A percentile compares a stretch with the other conserved stretches of the same genome.
These are phyloP conservation scores for Melanostoma scalare DNA, from an alignment of 2,888 invertebrate species.

Conservation along the genomic window DNA sequence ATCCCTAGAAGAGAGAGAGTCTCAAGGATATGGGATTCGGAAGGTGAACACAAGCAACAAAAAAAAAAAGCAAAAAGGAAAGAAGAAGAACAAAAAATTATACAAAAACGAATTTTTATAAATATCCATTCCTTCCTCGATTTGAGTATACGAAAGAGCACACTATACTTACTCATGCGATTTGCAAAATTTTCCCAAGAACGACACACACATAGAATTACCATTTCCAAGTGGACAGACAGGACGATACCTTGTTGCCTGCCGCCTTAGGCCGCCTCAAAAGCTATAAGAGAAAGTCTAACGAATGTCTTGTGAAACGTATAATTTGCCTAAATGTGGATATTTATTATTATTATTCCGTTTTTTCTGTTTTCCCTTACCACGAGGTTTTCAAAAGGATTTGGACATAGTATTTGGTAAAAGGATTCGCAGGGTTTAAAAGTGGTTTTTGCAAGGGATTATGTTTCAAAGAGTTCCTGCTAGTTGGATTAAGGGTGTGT, in stretches of 20 bases:
- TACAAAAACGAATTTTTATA: constrained; percentile 50
- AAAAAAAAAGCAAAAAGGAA: not conserved
- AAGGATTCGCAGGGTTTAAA: constrained; percentile 43
- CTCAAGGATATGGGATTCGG: constrained; percentile 52
- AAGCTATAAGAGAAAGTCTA: constrained; percentile 40
- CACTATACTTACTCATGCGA: constrained; percentile 66
- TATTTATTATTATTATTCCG: constrained; percentile 79
- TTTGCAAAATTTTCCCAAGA: constrained; percentile 42
- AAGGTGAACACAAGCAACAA: not conserved
- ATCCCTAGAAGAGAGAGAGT: constrained; percentile 32
- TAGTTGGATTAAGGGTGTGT: constrained; percentile 42
- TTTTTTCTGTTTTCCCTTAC: constrained; percentile 22
- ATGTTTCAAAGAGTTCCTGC: constrained; percentile 45
- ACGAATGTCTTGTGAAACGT: constrained; percentile 75
- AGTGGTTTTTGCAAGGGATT: constrained; percentile 33
- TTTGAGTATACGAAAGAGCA: constrained; percentile 37
- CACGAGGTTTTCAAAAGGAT: constrained; percentile 4
- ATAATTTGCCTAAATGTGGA: constrained; percentile 82
- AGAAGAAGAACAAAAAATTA: constrained; percentile 10
- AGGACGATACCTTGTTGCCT: constrained; percentile 63
- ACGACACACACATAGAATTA: constrained; percentile 70
- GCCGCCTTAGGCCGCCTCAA: constrained; percentile 19
- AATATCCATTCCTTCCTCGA: constrained; percentile 60
- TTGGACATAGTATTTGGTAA: constrained; percentile 24
- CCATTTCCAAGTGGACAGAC: constrained; percentile 61